Conservation (phyloP, 2,797 vertebrate species). For the Hyperoplus lanceolatus region DNA sequence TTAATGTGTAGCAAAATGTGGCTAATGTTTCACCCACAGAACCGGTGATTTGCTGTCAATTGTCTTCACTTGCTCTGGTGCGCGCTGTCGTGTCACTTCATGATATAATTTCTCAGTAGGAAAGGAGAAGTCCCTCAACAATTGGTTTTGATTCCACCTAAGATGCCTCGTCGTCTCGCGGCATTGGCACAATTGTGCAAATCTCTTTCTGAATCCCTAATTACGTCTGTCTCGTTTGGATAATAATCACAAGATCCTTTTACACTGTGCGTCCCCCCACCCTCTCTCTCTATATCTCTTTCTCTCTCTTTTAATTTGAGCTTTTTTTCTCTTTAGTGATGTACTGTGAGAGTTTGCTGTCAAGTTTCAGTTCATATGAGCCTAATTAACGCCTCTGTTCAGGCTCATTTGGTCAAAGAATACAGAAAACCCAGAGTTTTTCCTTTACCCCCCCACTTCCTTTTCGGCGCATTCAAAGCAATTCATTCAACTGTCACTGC, state of each 20-base stretch:
- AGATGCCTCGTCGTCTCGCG: constrained; percentile 54
- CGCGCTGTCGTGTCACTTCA: constrained; percentile 41
- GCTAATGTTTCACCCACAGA: constrained; percentile 59
- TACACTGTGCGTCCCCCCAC: constrained; percentile 58
- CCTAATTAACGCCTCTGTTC: constrained; percentile 89
- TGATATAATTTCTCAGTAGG: constrained; percentile 69
- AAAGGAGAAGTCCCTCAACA: constrained; percentile 73
- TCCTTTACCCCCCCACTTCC: constrained; percentile 65
- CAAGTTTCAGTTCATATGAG: constrained; percentile 85
- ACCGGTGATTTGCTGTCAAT: constrained; percentile 58
- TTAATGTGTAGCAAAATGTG: constrained; percentile 49
- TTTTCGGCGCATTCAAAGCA: constrained; percentile 85
- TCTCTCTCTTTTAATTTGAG: constrained; percentile 40
- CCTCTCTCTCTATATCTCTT: background rate
- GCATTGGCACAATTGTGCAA: constrained; percentile 77
- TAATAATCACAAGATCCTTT: constrained; percentile 82
- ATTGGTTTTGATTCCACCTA: constrained; percentile 79
- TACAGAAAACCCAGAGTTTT: constrained; percentile 82
- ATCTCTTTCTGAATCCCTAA: constrained; percentile 80
- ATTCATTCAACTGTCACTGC: constrained; percentile 90
- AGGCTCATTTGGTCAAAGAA: constrained; percentile 90
- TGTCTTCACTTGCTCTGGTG: constrained; percentile 42
- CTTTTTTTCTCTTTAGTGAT: constrained; percentile 69
- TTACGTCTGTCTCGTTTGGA: constrained; percentile 82
- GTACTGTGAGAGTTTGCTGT: constrained; percentile 85